These are phyloP conservation scores for Stegostoma tigrinum DNA, from an alignment of 2,113 vertebrate species.

Conservation along the genomic window DNA sequence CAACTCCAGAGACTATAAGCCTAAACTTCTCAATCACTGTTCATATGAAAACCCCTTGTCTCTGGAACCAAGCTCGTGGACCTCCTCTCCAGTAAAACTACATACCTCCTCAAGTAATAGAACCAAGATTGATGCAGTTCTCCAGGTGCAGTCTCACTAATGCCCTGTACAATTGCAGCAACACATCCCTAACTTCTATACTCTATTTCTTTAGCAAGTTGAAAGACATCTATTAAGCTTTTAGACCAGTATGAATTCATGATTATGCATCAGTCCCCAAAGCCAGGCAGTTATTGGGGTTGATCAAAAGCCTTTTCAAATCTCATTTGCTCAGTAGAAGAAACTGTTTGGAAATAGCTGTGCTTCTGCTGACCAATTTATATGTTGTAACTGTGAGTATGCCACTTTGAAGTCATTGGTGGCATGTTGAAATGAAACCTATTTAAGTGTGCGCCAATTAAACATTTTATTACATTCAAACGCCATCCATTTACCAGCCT, in stretches of 20 bases:
- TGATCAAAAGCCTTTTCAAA: neutral
- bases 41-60: too few species aligned
- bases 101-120: too few species aligned
- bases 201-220: neutral
- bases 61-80: too few species aligned
- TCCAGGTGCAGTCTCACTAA: too few species aligned
- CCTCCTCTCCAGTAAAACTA: too few species aligned
- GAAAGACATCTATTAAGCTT: neutral
- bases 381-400: neutral
- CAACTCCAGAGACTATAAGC: too few species aligned
- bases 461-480: constrained; percentile 17
- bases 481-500: constrained; percentile 28
- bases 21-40: too few species aligned
- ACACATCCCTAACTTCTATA: too few species aligned
- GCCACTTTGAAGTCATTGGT: neutral
- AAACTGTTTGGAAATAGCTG: neutral
- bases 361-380: neutral
- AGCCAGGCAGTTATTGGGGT: neutral
- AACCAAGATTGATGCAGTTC: too few species aligned
- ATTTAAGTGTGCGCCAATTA: neutral
- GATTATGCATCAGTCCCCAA: too few species aligned
- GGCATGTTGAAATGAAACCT: constrained; percentile 5
- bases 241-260: neutral
- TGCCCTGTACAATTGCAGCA: too few species aligned
- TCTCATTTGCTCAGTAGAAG: neutral